Conservation (phyloP, 2,113 vertebrate species). For the Megaptera novaeangliae region DNA sequence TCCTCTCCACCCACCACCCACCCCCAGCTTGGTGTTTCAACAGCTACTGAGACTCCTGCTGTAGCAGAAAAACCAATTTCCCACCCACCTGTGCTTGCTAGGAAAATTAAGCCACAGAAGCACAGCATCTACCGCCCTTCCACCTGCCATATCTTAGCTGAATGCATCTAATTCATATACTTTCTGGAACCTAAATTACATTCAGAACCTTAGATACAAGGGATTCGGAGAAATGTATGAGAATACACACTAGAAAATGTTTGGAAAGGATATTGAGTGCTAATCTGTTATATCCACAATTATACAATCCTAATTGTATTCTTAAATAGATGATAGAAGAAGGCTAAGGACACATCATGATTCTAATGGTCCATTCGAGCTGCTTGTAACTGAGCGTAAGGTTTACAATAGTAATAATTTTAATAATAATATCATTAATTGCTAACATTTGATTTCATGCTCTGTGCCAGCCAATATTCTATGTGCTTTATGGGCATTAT, state of each 20-base stretch:
- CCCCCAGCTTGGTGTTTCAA: neutral
- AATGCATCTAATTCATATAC: neutral
- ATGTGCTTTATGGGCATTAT: neutral
- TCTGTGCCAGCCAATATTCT: neutral
- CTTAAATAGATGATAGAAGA: neutral
- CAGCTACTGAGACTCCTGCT: neutral
- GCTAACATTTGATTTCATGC: neutral
- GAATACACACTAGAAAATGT: neutral
- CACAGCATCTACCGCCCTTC: neutral
- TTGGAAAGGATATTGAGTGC: neutral
- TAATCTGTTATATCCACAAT: neutral
- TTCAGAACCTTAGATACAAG: neutral
- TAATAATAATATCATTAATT: neutral
- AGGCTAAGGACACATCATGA: neutral
- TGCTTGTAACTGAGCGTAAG: neutral
- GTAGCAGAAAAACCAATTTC: neutral
- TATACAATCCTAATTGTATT: neutral
- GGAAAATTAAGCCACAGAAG: neutral
- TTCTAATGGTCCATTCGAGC: neutral
- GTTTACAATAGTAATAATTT: neutral
- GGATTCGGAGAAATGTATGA: neutral
- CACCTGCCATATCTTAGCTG: neutral
- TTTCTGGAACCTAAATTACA: neutral
- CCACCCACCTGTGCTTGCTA: neutral
- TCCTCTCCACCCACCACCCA: no score